These are phyloP conservation scores for Strigamia maritima DNA, from an alignment of 2,888 invertebrate species.

Conservation along the genomic window DNA sequence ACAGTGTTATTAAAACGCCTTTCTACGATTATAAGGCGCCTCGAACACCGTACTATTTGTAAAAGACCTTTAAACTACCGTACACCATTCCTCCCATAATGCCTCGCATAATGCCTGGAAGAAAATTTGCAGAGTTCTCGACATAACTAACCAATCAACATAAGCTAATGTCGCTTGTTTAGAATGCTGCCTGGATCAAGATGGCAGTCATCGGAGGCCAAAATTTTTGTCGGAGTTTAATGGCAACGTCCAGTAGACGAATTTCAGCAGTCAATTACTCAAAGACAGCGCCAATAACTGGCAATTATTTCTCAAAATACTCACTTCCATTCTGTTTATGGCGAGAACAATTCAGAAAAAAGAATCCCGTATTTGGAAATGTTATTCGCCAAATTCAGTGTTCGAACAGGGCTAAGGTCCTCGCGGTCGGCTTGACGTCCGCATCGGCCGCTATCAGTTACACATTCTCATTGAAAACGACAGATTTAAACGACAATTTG, in stretches of 20 bases:
- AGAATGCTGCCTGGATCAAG: constrained; percentile 12
- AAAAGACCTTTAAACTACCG: no score
- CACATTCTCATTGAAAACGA: constrained; percentile 9
- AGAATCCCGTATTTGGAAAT: neutral
- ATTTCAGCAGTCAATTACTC: neutral
- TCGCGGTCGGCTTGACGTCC: constrained; percentile 27
- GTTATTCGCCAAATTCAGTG: neutral
- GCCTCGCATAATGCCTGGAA: no score
- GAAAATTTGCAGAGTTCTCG: no score
- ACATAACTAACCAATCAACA: neutral
- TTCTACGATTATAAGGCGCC: no score
- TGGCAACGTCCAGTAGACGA: neutral
- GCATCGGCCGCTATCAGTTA: constrained; percentile 28
- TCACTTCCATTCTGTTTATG: neutral
- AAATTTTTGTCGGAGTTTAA: constrained; percentile 8
- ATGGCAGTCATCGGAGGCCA: constrained; percentile 13
- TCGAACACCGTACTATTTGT: no score
- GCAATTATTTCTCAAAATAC: neutral
- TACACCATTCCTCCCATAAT: neutral
- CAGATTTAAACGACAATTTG: neutral
- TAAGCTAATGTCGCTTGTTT: neutral
- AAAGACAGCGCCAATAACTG: neutral
- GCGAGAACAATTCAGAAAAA: neutral
- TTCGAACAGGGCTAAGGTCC: constrained; percentile 29
- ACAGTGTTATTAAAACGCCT: no score